These are phyloP conservation scores for Coenonympha glycerion DNA, from an alignment of 2,888 invertebrate genomes.

Conservation along the genomic window DNA sequence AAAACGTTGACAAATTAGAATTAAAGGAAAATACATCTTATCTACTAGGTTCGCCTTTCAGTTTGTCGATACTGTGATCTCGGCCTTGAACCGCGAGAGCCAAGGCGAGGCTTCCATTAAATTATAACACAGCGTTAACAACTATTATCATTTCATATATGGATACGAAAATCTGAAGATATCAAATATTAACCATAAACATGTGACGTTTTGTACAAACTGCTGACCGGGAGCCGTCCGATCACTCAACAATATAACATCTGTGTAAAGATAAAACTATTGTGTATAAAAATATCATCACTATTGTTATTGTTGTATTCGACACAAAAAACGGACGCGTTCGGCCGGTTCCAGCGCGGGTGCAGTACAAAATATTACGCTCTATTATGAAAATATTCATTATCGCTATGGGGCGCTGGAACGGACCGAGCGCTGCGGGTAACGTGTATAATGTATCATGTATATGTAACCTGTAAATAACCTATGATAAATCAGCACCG, in stretches of 20 bases:
- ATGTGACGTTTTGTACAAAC: conserved; percentile 46
- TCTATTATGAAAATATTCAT: conserved; percentile 68
- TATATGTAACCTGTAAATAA: conserved; percentile 74
- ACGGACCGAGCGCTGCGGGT: conserved; percentile 51
- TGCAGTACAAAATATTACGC: conserved; percentile 61
- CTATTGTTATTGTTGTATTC: conserved; percentile 55
- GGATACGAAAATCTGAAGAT: conserved; percentile 50
- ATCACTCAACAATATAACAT: conserved; percentile 72
- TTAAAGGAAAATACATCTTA: conserved; percentile 35
- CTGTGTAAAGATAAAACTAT: conserved; percentile 74
- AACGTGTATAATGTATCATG: conserved; percentile 63
- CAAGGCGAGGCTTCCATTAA: conserved; percentile 43
- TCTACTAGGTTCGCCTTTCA: conserved; percentile 24
- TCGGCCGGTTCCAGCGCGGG: conserved; percentile 47
- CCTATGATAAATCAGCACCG: conserved; percentile 75
- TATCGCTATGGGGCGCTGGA: conserved; percentile 42
- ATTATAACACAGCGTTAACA: conserved; percentile 34
- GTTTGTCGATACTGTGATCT: not conserved
- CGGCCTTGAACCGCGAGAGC: too few relatives aligned
- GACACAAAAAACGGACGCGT: conserved; percentile 58
- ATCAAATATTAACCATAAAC: conserved; percentile 36
- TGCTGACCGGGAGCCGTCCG: conserved; percentile 72
- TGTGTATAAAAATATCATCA: conserved; percentile 74
- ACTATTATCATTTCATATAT: conserved; percentile 36
- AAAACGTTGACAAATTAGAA: conserved; percentile 20